A percentile compares a stretch with the other conserved stretches of the same genome.
phyloP scores from a whole-genome alignment of 2,113 vertebrate species.

The Tauraco erythrolophus region DNA sequence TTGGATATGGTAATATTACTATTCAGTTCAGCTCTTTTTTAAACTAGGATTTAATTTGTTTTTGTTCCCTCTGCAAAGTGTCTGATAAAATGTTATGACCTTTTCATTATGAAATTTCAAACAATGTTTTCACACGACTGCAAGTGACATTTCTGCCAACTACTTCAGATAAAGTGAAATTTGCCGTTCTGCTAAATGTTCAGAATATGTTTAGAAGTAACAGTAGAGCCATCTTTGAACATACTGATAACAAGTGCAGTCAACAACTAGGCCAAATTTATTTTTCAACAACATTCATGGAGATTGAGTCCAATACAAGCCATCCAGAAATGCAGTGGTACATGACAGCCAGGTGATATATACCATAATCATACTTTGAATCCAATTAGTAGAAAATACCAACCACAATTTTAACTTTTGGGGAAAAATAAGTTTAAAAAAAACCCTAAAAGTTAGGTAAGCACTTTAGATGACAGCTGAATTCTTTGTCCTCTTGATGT shows the following conservation, averaged over 20 bases:
- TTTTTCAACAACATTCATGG: background rate
- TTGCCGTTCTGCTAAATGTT: background rate
- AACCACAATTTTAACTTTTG: background rate
- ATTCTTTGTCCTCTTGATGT: background rate
- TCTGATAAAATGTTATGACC: slow-evolving; percentile 24
- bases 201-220: background rate
- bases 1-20: background rate
- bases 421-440: background rate
- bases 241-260: background rate
- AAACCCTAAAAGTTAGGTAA: background rate
- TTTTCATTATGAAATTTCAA: slow-evolving; percentile 33
- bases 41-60: background rate
- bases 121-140: background rate
- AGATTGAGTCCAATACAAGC: background rate
- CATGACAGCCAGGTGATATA: background rate
- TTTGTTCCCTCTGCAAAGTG: background rate
- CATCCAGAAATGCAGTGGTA: background rate
- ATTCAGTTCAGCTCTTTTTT: background rate
- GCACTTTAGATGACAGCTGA: background rate
- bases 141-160: slow-evolving; percentile 10
- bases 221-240: background rate
- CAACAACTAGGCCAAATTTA: background rate
- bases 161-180: slow-evolving; percentile 3
- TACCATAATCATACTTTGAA: background rate
- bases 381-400: background rate